These are phyloP conservation scores for Eulemur rufifrons DNA, from an alignment of 2,113 vertebrate genomes.

Conservation along the genomic window DNA sequence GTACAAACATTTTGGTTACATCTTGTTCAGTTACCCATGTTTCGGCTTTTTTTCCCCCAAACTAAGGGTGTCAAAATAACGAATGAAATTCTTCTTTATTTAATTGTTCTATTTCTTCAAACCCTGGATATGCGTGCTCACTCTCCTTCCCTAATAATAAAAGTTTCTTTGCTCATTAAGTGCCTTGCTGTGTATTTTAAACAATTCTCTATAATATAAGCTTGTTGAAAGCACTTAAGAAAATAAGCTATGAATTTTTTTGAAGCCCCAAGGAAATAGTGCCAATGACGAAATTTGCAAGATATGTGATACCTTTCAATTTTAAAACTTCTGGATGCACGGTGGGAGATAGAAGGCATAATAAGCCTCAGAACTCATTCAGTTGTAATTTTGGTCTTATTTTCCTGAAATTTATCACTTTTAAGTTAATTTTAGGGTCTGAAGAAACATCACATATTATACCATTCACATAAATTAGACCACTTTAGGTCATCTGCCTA, in stretches of 20 bases:
- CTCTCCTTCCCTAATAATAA: not conserved
- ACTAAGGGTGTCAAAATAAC: conserved; percentile 22
- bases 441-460: not conserved
- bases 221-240: conserved; percentile 48
- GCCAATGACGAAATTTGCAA: not conserved
- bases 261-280: not conserved
- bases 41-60: not conserved
- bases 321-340: not conserved
- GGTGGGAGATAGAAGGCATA: not conserved
- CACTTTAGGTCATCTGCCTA: not conserved
- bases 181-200: conserved; percentile 60
- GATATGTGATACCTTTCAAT: not conserved
- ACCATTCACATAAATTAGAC: not conserved
- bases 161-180: conserved; percentile 45
- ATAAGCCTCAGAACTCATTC: not conserved
- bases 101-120: conserved; percentile 54
- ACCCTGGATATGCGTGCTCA: not conserved
- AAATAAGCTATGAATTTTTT: conserved; percentile 50
- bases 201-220: conserved; percentile 61
- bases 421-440: not conserved
- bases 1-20: too few species aligned
- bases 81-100: conserved; percentile 48
- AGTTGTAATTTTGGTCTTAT: conserved; percentile 17
- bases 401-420: conserved; percentile 21
- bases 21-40: not conserved